Evolutionary conservation across 2,888 invertebrate species (phyloP), one percentile per base, ranked within the genome.

Genomic region (Agonopterix subpropinquella): DNA sequence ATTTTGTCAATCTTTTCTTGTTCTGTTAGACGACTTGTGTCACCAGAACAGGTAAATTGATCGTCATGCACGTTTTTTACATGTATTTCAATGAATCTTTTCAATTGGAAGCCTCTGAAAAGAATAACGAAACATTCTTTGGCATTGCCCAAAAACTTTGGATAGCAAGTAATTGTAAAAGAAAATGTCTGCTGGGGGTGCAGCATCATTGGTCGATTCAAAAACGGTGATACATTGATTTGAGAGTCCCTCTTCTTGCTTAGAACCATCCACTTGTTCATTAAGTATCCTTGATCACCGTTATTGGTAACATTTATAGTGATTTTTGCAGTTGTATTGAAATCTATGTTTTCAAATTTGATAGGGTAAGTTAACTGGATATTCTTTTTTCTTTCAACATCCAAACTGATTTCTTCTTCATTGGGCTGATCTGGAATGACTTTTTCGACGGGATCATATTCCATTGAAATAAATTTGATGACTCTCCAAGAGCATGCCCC

Each of bases 81-180:
- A 44, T 39, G 10, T 50, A 93, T 89, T 51, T 83, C 77, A 57
- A 94, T 80, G 48, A 80, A 77, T 54, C 93, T 88, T 55, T 90
- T 90, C 28, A 93, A 83, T 68, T 90, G 89, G 64, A 93, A 92
- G 35, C 87, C 83, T 64, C 80, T 83, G 64, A 94, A 94, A 44
- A 81, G 67, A 56, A 94, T 89, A 15, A 91, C 73, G 45, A 93
- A 74, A 39, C 90, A 70, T 80, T 94, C 94, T 54, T 84, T 89
- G 9, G 90, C 89, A 43, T 67, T 71, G 2, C 94, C 94, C 49
- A 92, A 78, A 69, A 90, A 91, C 72, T 89, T 91, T 7, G 91
- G 90, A 37, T 64, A 71, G 57, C 92, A 92, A 50, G 72, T 76
- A 47, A 93, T 81, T 39, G 64, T 75, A 47, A 90, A 87, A 15